Evolutionary conservation across 1,140 invertebrate species (phyloP).

Genomic region (Heliconius eleuchia): DNA sequence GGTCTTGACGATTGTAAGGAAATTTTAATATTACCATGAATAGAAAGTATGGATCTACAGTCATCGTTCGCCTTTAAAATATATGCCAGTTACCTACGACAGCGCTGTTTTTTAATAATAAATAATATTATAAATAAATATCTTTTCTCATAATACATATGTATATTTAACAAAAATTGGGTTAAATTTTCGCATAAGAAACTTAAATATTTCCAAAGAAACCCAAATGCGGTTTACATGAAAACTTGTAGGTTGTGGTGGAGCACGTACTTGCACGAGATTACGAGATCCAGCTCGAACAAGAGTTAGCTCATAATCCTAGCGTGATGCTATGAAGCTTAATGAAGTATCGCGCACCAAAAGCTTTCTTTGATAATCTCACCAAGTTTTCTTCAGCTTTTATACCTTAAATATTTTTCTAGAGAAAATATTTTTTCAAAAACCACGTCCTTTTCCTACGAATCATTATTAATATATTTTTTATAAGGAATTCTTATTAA

Average conservation of each 20-base stretch:
- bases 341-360: slow-evolving; percentile 13
- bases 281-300: slow-evolving; percentile 21
- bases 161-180: background rate
- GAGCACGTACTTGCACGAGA: slow-evolving; percentile 22
- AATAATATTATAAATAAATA: no score
- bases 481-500: no score
- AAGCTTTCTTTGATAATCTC: slow-evolving; percentile 15
- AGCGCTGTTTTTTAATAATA: no score
- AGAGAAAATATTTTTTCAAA: background rate
- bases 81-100: no score
- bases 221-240: slow-evolving; percentile 9
- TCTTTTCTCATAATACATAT: background rate
- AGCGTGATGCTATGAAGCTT: slow-evolving; percentile 27
- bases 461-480: no score
- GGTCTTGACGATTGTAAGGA: no score
- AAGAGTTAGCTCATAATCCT: slow-evolving; percentile 16
- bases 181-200: background rate
- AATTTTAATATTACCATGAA: no score
- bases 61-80: no score
- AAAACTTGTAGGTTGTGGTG: background rate
- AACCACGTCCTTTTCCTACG: background rate
- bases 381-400: background rate
- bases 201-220: background rate
- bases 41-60: no score
- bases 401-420: background rate